Evolutionary conservation across 2,797 vertebrate species (phyloP).

Genomic region (Potorous gilbertii): DNA sequence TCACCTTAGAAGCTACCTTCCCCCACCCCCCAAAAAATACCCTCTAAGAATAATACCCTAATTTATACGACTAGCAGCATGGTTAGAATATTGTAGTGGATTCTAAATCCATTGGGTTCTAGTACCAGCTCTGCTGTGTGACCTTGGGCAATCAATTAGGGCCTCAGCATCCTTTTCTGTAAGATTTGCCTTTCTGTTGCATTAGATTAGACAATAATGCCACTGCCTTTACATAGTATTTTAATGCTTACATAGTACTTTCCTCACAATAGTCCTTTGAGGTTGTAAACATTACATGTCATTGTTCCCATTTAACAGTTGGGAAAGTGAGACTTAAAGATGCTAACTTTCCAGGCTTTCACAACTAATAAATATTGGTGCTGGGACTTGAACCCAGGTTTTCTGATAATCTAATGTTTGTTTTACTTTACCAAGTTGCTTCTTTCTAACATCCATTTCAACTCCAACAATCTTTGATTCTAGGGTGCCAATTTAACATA

Average conservation of each 20-base stretch:
- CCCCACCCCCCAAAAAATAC: fast-evolving
- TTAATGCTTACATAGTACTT: not conserved
- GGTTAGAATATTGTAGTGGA: not conserved
- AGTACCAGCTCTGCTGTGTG: not conserved
- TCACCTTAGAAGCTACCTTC: not conserved
- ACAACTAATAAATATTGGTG: too few relatives aligned
- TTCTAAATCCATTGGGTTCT: not conserved
- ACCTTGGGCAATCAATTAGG: not conserved
- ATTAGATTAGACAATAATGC: too few relatives aligned
- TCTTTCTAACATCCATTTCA: not conserved
- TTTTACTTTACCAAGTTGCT: not conserved
- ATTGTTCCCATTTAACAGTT: not conserved
- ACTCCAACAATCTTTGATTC: not conserved
- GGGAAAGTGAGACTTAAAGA: not conserved
- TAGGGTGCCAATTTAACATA: not conserved
- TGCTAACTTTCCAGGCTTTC: not conserved
- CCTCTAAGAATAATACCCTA: not conserved
- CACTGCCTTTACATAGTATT: too few relatives aligned
- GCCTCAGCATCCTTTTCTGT: not conserved
- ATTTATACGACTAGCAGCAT: not conserved
- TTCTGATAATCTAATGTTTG: not conserved
- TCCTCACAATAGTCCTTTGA: not conserved
- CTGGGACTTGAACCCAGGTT: too few relatives aligned
- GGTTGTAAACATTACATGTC: not conserved
- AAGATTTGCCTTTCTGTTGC: too few relatives aligned